Evolutionary conservation across 1,140 invertebrate species (phyloP), one percentile per base, ranked within the genome.

Genomic region (Apis dorsata): DNA sequence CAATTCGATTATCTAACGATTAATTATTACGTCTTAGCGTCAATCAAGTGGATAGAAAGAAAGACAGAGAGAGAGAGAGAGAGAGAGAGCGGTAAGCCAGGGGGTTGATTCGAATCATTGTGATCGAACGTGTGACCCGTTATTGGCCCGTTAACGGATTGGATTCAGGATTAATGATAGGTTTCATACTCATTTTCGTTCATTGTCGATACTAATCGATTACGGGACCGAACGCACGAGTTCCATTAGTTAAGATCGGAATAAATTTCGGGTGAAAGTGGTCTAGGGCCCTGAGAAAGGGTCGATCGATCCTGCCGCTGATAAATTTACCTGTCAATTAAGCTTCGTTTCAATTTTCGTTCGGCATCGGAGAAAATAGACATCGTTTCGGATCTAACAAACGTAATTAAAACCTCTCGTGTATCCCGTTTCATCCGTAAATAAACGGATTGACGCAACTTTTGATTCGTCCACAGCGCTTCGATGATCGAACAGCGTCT

Each of bases 201-300:
- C n/a, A 85, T 85, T 85, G 83, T 85, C 83, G 79, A 85, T 88
- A 86, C 87, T 87, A 88, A 90, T 88, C 88, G 81, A 88, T 90
- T 87, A 88, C 80, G 65, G 79, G 57, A 49, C 66, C 65, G 75
- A 44, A 44, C 63, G 85, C 84, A 77, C 74, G 85, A 60, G 75
- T 79, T 28, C 73, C 79, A 75, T 74, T 73, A 78, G 82, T 73
- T 80, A 80, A 79, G 78, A 74, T 81, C 63, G 60, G 84, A 85
- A 85, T 82, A 82, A 85, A 85, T 85, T 85, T 82, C 66, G 66
- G 55, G 84, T 85, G 84, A 85, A 85, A 85, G 84, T 82, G 79
- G 79, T 82, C 53, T 77, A 85, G 83, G 71, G 53, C 71, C 44
- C 21, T 4, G 34, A 34, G 34, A 12, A 72, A 74, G 66, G 79